Base-by-base conservation (phyloP, 2,888 invertebrate genomes). In the Caprella mutica region DNA sequence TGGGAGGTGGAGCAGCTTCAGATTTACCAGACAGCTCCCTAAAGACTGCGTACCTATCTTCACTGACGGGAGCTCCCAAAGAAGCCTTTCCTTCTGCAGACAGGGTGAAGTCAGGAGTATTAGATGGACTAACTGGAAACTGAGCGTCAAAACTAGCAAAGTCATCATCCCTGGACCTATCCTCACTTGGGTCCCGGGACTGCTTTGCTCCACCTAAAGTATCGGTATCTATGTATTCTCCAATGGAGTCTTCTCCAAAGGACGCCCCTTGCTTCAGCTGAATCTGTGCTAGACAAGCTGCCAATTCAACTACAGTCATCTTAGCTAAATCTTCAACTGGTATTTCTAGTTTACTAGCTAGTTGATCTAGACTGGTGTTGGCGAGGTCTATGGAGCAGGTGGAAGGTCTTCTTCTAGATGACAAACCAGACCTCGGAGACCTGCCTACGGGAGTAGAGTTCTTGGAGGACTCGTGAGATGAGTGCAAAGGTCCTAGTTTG, bases 21-120 rank as follows among this genome's bases (percentile, higher is more conserved):
- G n/a, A n/a, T n/a, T n/a, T n/a, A 46, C 26, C 23, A 19, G 59
- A 80, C 40, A 81, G 69, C 74, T 91, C 90, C 62, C 90, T 78
- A 69, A 91, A 90, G 0, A 85, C 90, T 0, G 90, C 90, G 71
- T 91, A 91, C 67, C 86, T 80, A 70, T 90, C 90, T 69, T 83
- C 65, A 54, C 64, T 64, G 17, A 64, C 60, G 3, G 65, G 59
- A 12, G 65, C 65, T 21, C 62, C 62, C 3, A 54, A 30, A 14
- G 26, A 43, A 26, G 21, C 26, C 33, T 42, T 29, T 17, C 21
- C 39, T 23, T 48, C 38, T 21, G 35, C 46, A 24, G 33, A 21
- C 42, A 30, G 48, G 48, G 57, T 44, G 43, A 62, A 65, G 17
- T 62, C 59, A 19, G 62, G 62, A 9, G 65, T 59, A 12, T 62